Evolutionary conservation across 1,140 invertebrate genomes (phyloP).

Genomic region (Pseudachorutes palmiensis): DNA sequence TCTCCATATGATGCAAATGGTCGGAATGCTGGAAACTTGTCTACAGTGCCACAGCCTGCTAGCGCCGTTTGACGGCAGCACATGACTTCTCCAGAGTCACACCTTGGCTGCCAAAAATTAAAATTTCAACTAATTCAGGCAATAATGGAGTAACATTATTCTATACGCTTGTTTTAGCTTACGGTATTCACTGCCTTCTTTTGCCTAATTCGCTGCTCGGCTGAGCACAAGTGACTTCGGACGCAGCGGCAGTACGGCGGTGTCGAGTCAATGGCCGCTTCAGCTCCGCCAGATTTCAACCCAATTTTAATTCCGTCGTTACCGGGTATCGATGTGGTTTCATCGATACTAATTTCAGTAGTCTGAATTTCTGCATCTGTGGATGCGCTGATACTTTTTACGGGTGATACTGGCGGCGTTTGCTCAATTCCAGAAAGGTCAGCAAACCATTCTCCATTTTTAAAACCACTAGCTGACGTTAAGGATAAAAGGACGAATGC

Average conservation of each 20-base stretch:
- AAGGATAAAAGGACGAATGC: too few relatives aligned
- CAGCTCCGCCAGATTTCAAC: slow-evolving; percentile 22
- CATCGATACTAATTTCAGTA: not conserved
- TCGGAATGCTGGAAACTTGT: slow-evolving; percentile 32
- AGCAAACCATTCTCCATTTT: too few relatives aligned
- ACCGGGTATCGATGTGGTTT: not conserved
- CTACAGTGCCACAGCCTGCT: slow-evolving; percentile 26
- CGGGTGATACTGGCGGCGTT: too few relatives aligned
- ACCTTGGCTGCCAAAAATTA: slow-evolving; percentile 25
- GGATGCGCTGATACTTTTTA: not conserved
- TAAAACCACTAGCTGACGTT: too few relatives aligned
- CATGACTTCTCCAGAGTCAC: slow-evolving; percentile 32
- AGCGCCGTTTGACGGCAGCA: slow-evolving; percentile 28
- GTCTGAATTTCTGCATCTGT: not conserved
- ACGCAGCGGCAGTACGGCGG: slow-evolving; percentile 33
- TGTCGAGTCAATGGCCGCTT: slow-evolving; percentile 16
- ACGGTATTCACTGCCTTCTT: slow-evolving; percentile 31
- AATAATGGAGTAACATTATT: not conserved
- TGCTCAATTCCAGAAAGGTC: too few relatives aligned
- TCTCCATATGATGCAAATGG: slow-evolving; percentile 33
- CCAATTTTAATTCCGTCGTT: not conserved
- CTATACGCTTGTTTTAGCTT: not conserved
- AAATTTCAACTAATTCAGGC: slow-evolving; percentile 2
- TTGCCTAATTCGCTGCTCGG: slow-evolving; percentile 5
- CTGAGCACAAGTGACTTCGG: slow-evolving; percentile 26